These are phyloP conservation scores for Alosa sapidissima DNA, from an alignment of 2,797 vertebrate genomes.

Conservation along the genomic window DNA sequence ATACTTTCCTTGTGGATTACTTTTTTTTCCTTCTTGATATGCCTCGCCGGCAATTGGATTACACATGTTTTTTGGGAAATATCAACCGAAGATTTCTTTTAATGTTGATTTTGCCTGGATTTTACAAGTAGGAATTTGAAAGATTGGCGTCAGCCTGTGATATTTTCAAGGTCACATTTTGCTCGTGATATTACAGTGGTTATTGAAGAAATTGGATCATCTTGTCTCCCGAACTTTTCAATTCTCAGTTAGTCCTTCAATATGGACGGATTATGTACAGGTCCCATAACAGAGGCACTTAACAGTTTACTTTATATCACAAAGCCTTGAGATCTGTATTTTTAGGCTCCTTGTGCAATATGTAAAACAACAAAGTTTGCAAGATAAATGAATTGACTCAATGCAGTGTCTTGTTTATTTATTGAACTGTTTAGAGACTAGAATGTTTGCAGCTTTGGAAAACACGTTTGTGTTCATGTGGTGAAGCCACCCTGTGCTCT, in stretches of 20 bases:
- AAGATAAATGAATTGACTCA: constrained; percentile 16
- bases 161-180: not conserved
- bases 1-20: constrained; percentile 18
- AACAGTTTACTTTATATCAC: not conserved
- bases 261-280: not conserved
- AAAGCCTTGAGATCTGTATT: not conserved
- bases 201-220: not conserved
- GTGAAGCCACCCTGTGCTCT: not conserved
- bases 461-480: not conserved
- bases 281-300: not conserved
- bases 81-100: not conserved
- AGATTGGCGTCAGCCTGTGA: not conserved
- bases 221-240: not conserved
- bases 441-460: constrained; percentile 4
- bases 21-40: not conserved
- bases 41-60: not conserved
- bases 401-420: constrained; percentile 19
- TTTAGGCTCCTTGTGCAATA: not conserved
- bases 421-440: not conserved
- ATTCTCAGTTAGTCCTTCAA: not conserved
- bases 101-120: not conserved
- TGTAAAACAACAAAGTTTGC: not conserved
- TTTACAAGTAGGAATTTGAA: not conserved
- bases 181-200: not conserved
- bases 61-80: not conserved